phyloP scores from a whole-genome alignment of 2,113 vertebrate genomes.

The Myodes glareolus region DNA sequence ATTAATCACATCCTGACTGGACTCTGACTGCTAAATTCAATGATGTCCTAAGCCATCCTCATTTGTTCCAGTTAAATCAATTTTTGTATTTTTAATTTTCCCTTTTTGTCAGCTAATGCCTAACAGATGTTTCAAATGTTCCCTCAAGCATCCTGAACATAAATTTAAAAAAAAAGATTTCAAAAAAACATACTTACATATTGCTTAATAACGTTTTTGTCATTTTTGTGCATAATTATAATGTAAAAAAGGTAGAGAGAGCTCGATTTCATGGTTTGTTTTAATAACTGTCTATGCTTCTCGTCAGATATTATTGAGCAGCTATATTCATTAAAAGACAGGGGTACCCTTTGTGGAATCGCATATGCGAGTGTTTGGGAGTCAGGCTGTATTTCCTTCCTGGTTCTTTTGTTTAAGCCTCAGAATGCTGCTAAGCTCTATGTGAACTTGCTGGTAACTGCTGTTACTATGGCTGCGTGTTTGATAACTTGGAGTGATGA shows the following conservation, averaged over 20 bases:
- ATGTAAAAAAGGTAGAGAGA: background rate
- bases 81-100: slow-evolving; percentile 11
- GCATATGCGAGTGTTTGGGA: slow-evolving; percentile 17
- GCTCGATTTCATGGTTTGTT: slow-evolving; percentile 18
- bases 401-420: slow-evolving; percentile 58
- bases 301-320: slow-evolving; percentile 16
- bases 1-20: background rate
- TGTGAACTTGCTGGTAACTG: slow-evolving; percentile 41
- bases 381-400: slow-evolving; percentile 46
- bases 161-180: background rate
- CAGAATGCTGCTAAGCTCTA: background rate
- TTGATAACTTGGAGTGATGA: slow-evolving; percentile 60
- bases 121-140: background rate
- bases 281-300: slow-evolving; percentile 41
- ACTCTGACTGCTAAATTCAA: background rate
- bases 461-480: slow-evolving; percentile 50
- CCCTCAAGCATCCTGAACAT: background rate
- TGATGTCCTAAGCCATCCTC: slow-evolving; percentile 8
- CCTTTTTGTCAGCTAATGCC: background rate
- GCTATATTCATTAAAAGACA: slow-evolving; percentile 19
- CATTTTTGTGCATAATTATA: slow-evolving; percentile 57
- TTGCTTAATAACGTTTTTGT: slow-evolving; percentile 34
- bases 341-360: slow-evolving; percentile 20
- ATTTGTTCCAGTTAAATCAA: slow-evolving; percentile 13
- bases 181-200: background rate